Evolutionary conservation across 2,797 vertebrate species (phyloP), one percentile per base, ranked within the genome.

Genomic region (Hoplostethus atlanticus): DNA sequence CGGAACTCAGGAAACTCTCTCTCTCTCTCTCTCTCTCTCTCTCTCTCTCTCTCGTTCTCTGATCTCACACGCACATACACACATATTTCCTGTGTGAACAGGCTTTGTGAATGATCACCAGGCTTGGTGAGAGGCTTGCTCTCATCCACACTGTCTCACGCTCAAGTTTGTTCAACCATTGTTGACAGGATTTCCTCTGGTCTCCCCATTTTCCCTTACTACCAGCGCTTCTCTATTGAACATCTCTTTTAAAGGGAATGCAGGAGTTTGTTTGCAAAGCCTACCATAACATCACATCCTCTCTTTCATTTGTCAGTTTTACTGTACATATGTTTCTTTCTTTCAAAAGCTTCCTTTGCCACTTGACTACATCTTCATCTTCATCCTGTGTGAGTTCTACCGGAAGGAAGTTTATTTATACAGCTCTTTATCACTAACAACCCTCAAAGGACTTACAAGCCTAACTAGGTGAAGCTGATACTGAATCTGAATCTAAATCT

Each of bases 181-280:
- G 89, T 84, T 83, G 79, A 80, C 87, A 90, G 91, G 88, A 93
- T 94, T 93, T 93, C 92, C 89, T 91, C 80, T 83, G 56, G 54
- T 83, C 82, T 79, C 63, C 71, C 69, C 38, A 6, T 83, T 78
- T 84, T 57, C 28, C 73, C 59, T 75, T 66, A 71, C 65, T 21
- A 62, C 52, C 6, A 78, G 67, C 65, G 63, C 52, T 65, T 67
- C 77, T 80, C 77, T 72, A 55, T 84, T 81, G 69, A 72, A 40
- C 60, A 25, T 15, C 6, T 65, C 66, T 77, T 78, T 69, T 56
- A 67, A 60, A 21, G 17, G 36, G 38, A 16, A 47, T 36, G n/a
- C 44, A 13, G 5, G 40, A 28, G 13, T 67, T 21, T 55, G 3
- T n/a, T 6, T 5, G 1, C 7, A 61, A 64, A 52, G 16, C 50